phyloP scores from a whole-genome alignment of 2,797 vertebrate genomes.

The Enteromius treurensis region DNA sequence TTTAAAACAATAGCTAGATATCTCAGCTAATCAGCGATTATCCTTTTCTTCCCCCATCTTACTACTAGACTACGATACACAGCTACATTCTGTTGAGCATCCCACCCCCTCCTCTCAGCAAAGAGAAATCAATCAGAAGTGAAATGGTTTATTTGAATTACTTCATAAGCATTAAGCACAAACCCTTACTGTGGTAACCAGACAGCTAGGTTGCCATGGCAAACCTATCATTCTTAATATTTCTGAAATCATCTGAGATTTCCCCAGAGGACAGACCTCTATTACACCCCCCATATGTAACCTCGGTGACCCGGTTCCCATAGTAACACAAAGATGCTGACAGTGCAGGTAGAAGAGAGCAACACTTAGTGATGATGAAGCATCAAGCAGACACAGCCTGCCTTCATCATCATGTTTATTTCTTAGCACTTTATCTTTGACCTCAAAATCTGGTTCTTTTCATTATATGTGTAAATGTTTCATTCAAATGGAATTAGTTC shows the following conservation, averaged over 20 bases:
- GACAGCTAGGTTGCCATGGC: slow-evolving; percentile 20
- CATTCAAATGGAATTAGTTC: not conserved
- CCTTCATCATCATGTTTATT: slow-evolving; percentile 12
- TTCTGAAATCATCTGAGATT: slow-evolving; percentile 28
- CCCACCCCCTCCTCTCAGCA: not conserved
- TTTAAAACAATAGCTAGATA: not conserved
- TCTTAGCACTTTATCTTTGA: not conserved
- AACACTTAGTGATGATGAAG: slow-evolving; percentile 38
- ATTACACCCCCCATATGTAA: slow-evolving; percentile 4
- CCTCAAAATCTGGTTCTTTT: not conserved
- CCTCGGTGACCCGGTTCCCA: slow-evolving; percentile 43
- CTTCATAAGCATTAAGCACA: not conserved
- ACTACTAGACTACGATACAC: too few relatives aligned
- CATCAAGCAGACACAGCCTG: slow-evolving; percentile 23
- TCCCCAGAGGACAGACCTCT: slow-evolving; percentile 16
- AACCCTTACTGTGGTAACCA: not conserved
- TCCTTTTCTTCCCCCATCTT: not conserved
- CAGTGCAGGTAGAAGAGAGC: slow-evolving; percentile 19
- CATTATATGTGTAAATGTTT: not conserved
- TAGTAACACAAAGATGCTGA: slow-evolving; percentile 47
- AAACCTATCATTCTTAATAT: slow-evolving; percentile 34
- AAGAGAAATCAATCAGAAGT: slow-evolving; percentile 3
- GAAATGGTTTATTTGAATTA: not conserved
- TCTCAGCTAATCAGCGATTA: not conserved
- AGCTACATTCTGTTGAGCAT: not conserved